phyloP scores from a whole-genome alignment of 1,140 invertebrate species.

The Drosophila littoralis region DNA sequence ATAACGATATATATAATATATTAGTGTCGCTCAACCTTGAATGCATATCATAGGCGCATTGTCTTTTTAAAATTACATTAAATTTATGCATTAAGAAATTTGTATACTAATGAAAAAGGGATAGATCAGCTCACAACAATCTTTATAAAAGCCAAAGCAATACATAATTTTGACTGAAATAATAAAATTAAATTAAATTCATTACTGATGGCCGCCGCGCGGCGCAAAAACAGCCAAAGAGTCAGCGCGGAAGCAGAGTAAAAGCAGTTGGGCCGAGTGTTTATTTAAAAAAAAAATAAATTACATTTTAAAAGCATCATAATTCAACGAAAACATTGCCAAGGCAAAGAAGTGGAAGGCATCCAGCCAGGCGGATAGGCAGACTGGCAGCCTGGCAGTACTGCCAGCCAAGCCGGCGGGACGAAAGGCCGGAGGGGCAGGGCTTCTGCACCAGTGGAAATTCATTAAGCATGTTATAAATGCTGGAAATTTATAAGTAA shows the following conservation, averaged over 20 bases:
- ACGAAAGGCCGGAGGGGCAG: background rate
- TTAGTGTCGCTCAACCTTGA: too few species aligned
- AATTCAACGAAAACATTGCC: slow-evolving; percentile 79
- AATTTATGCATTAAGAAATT: slow-evolving; percentile 46
- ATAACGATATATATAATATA: background rate
- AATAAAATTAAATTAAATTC: slow-evolving; percentile 81
- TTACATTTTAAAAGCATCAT: slow-evolving; percentile 81
- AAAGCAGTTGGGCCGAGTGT: slow-evolving; percentile 59
- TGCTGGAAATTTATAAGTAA: slow-evolving; percentile 80
- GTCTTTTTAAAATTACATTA: slow-evolving; percentile 54
- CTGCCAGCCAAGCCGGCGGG: slow-evolving; percentile 2
- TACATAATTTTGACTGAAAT: slow-evolving; percentile 73
- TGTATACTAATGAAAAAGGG: slow-evolving; percentile 45
- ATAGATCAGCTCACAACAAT: slow-evolving; percentile 55
- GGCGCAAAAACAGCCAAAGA: slow-evolving; percentile 38
- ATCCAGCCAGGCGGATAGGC: slow-evolving; percentile 22
- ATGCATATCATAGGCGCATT: background rate
- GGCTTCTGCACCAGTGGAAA: slow-evolving; percentile 61
- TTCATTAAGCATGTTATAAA: slow-evolving; percentile 81
- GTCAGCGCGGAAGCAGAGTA: slow-evolving; percentile 7
- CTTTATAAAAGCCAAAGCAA: slow-evolving; percentile 35
- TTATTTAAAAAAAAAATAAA: slow-evolving; percentile 79
- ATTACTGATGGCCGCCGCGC: slow-evolving; percentile 69
- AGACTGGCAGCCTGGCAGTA: slow-evolving; percentile 26
- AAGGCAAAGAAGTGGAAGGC: slow-evolving; percentile 42